A percentile compares a stretch with the other conserved stretches of the same genome.
These are phyloP conservation scores for Megatriorchis doriae DNA, from an alignment of 2,113 vertebrate species.

Conservation along the genomic window DNA sequence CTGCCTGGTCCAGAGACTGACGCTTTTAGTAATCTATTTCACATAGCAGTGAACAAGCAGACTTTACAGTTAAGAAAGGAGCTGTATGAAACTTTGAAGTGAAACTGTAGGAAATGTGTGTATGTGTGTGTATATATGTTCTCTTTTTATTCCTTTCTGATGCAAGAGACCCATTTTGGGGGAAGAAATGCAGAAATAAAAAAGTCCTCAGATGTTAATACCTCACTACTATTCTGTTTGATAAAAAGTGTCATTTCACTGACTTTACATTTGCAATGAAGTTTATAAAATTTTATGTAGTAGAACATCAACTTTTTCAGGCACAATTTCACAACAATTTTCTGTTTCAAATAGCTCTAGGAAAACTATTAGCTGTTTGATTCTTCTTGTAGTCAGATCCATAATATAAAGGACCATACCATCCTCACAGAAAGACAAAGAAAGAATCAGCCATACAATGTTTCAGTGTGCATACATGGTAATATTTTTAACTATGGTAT, in stretches of 20 bases:
- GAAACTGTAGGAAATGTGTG: neutral
- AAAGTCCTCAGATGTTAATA: neutral
- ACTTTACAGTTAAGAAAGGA: neutral
- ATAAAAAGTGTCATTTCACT: neutral
- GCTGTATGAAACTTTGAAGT: neutral
- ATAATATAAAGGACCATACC: neutral
- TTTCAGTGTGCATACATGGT: neutral
- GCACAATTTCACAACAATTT: constrained; percentile 3
- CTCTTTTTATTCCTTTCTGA: neutral
- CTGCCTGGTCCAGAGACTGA: neutral
- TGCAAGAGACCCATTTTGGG: neutral
- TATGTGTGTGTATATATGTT: neutral
- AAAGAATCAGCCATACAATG: neutral
- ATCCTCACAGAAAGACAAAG: neutral
- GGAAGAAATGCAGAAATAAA: neutral
- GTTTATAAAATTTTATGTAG: constrained; percentile 3
- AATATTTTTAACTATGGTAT: neutral
- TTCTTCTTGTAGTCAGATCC: neutral
- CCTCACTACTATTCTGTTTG: neutral
- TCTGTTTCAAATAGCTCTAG: neutral
- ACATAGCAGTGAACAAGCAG: neutral
- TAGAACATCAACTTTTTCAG: constrained; percentile 9
- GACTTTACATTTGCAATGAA: neutral
- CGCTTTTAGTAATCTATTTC: neutral
- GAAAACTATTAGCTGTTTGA: neutral